Evolutionary conservation across 2,113 vertebrate genomes (phyloP).

Genomic region (Chascanopsetta lugubris): DNA sequence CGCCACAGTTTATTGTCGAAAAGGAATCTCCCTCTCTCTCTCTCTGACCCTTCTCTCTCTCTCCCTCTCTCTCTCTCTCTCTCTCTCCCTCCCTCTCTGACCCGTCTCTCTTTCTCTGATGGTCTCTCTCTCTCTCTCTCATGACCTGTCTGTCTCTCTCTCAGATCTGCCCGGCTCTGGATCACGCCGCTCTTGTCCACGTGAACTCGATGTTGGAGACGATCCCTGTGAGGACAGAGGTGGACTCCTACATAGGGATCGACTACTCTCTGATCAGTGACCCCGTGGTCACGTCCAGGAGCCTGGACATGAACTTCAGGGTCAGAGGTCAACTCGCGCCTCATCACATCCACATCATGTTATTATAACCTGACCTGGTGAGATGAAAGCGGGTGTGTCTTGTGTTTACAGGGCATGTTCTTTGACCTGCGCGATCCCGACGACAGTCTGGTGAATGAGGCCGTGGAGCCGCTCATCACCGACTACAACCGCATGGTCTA

Average conservation of each 20-base stretch:
- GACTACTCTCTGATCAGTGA: slow-evolving; percentile 94
- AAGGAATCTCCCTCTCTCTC: neutral
- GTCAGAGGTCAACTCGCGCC: slow-evolving; percentile 68
- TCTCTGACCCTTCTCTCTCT: neutral
- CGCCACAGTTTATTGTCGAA: too few relatives aligned
- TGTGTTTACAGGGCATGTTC: slow-evolving; percentile 89
- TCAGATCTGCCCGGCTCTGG: slow-evolving; percentile 92
- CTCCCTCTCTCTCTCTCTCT: neutral
- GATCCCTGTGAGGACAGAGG: slow-evolving; percentile 87
- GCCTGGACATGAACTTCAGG: slow-evolving; percentile 92
- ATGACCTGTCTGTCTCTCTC: neutral
- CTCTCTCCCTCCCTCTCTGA: neutral
- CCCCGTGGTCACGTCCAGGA: slow-evolving; percentile 80
- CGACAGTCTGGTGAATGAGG: slow-evolving; percentile 80
- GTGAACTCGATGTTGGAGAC: slow-evolving; percentile 91
- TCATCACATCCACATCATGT: neutral
- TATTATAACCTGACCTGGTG: too few relatives aligned
- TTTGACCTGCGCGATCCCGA: slow-evolving; percentile 79
- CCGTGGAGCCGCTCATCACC: slow-evolving; percentile 83
- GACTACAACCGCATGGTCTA: slow-evolving; percentile 93
- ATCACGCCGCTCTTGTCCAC: slow-evolving; percentile 86
- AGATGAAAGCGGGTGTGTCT: neutral
- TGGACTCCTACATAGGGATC: slow-evolving; percentile 88
- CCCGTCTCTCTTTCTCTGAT: too few relatives aligned
- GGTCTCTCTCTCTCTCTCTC: neutral